Evolutionary conservation across 2,888 invertebrate species (phyloP), one percentile per base, ranked within the genome.

Genomic region (Bombylius major): DNA sequence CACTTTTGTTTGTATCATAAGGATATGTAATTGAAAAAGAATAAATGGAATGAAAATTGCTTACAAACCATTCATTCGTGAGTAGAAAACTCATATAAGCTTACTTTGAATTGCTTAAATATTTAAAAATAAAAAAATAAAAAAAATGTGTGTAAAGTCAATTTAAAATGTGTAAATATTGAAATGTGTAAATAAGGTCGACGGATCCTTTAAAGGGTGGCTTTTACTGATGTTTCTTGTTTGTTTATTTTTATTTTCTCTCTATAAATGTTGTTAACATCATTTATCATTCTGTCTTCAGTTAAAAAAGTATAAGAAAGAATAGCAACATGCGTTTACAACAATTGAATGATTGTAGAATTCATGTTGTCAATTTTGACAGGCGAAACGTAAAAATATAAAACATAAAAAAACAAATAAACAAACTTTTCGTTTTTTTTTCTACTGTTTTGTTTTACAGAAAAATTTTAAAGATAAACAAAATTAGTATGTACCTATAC

Each of bases 201-300:
- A 23, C 45, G 39, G 50, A 46, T 55, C 50, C 46, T 42, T 51
- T 42, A 49, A 53, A 58, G 61, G 59, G 59, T 58, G 57, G 55
- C 53, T 56, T 58, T 56, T 57, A 44, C 48, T 51, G 57, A 54
- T 56, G 56, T 55, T 56, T 53, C 47, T 50, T 54, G 51, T 49
- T 23, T 23, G 23, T 23, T 23, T 23, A 23, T 23, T 23, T 23
- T 23, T 23, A 23, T 23, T 23, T 23, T 23, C 23, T 23, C 23
- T 23, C 23, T 23, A 39, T n/a, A 23, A 23, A 23, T 23, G 23
- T 23, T 23, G 23, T 55, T 42, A 51, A 53, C 54, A 58, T 59
- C 62, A 62, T 62, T 62, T 61, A 49, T 62, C 62, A 62, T 61
- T 59, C 62, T 61, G 60, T 60, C 59, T 55, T 52, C 57, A 56